Evolutionary conservation across 2,797 vertebrate species (phyloP).

Genomic region (Tragelaphus eurycerus): DNA sequence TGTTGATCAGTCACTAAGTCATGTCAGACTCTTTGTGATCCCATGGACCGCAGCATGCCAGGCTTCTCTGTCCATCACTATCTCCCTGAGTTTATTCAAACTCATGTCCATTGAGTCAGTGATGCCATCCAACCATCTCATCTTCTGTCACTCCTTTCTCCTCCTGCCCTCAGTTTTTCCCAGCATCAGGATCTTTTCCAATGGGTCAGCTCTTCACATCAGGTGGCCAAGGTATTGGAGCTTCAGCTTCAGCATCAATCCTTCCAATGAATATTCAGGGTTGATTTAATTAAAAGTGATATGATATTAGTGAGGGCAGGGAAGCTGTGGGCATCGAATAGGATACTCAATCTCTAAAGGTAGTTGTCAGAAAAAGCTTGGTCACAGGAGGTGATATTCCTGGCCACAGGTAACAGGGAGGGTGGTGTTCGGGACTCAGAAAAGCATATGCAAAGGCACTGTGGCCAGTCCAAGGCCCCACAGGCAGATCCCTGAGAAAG

Average conservation of each 20-base stretch:
- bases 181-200: background rate
- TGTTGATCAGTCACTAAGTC: background rate
- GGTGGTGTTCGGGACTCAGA: background rate
- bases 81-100: background rate
- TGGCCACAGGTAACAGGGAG: background rate
- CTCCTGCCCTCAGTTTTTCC: background rate
- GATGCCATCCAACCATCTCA: background rate
- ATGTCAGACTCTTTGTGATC: background rate
- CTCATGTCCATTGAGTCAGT: background rate
- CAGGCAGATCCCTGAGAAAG: background rate
- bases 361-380: background rate
- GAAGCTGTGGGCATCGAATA: background rate
- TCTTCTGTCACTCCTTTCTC: background rate
- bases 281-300: background rate
- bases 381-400: background rate
- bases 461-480: background rate
- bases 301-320: background rate
- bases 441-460: background rate
- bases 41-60: background rate
- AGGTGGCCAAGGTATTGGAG: background rate
- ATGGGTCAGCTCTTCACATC: background rate
- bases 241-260: background rate
- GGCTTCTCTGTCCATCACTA: background rate
- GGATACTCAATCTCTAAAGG: fast-evolving
- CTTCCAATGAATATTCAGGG: background rate